Evolutionary conservation across 1,140 invertebrate genomes (phyloP).

Genomic region (Bathynomus jamesi): DNA sequence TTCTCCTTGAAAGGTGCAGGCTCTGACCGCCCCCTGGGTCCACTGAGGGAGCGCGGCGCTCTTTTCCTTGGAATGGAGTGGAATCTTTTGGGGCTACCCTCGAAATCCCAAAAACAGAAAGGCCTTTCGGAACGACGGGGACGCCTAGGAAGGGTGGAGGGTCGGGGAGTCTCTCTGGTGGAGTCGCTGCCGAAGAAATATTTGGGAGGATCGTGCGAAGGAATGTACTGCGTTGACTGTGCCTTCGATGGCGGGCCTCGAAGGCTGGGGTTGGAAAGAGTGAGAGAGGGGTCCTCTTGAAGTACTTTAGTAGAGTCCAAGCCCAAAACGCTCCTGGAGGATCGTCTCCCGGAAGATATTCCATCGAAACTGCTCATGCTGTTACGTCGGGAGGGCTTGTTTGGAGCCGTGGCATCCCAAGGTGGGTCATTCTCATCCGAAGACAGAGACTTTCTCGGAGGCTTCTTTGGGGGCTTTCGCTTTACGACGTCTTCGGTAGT

Average conservation of each 20-base stretch:
- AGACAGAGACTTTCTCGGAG: constrained; percentile 6
- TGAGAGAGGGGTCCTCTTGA: neutral
- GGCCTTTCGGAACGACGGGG: neutral
- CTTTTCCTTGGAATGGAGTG: constrained; percentile 20
- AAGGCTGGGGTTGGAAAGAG: too few species aligned
- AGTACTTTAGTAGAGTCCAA: neutral
- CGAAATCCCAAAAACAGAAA: neutral
- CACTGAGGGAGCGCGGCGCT: constrained; percentile 1
- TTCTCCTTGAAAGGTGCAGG: constrained; percentile 10
- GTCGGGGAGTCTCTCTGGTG: neutral
- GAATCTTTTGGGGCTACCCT: constrained; percentile 14
- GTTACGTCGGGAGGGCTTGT: constrained; percentile 12
- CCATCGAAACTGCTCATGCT: constrained; percentile 20
- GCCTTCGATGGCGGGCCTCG: too few species aligned
- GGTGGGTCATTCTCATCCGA: constrained; percentile 28
- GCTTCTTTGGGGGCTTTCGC: neutral
- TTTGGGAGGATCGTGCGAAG: constrained; percentile 10
- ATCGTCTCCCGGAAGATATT: neutral
- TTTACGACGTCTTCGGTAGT: constrained; percentile 1
- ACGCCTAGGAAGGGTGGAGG: constrained; percentile 13
- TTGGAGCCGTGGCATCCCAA: constrained; percentile 4
- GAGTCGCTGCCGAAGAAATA: neutral
- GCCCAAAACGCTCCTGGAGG: constrained; percentile 7
- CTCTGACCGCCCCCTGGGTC: constrained; percentile 11
- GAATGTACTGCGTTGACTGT: neutral